Conservation (phyloP, 2,888 invertebrate species). For the Chloromyia formosa region DNA sequence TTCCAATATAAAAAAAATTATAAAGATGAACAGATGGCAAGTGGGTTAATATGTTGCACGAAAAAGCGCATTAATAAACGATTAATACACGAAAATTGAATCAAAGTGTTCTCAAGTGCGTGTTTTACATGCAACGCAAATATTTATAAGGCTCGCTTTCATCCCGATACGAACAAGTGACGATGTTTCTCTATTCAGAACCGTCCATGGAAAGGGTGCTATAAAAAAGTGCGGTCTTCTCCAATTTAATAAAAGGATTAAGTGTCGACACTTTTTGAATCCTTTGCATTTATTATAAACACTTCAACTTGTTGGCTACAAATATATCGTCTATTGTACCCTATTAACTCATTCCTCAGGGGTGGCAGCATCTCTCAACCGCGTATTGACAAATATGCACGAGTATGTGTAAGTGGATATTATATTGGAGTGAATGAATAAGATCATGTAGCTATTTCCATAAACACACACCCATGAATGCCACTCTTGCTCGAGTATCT, state of each 20-base stretch:
- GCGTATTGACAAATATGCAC: no score
- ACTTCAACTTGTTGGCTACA: slow-evolving; percentile 49
- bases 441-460: no score
- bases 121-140: slow-evolving; percentile 47
- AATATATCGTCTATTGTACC: slow-evolving; percentile 40
- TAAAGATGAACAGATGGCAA: slow-evolving; percentile 47
- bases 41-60: slow-evolving; percentile 4
- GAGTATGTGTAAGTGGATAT: no score
- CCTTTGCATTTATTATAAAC: slow-evolving; percentile 51
- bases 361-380: not conserved
- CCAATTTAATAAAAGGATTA: slow-evolving; percentile 51
- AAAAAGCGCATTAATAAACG: slow-evolving; percentile 47
- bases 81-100: slow-evolving; percentile 50
- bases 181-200: no score
- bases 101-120: slow-evolving; percentile 44
- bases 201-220: slow-evolving; percentile 37
- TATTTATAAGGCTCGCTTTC: slow-evolving; percentile 46
- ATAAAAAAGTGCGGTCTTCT: slow-evolving; percentile 47
- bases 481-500: no score
- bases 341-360: slow-evolving; percentile 39
- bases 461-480: no score
- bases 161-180: not conserved
- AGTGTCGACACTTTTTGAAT: slow-evolving; percentile 49
- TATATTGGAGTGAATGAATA: no score
- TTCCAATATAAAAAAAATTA: no score